A percentile compares a stretch with the other conserved stretches of the same genome.
These are phyloP conservation scores for Eilema depressum DNA, from an alignment of 2,888 invertebrate species.

Conservation along the genomic window DNA sequence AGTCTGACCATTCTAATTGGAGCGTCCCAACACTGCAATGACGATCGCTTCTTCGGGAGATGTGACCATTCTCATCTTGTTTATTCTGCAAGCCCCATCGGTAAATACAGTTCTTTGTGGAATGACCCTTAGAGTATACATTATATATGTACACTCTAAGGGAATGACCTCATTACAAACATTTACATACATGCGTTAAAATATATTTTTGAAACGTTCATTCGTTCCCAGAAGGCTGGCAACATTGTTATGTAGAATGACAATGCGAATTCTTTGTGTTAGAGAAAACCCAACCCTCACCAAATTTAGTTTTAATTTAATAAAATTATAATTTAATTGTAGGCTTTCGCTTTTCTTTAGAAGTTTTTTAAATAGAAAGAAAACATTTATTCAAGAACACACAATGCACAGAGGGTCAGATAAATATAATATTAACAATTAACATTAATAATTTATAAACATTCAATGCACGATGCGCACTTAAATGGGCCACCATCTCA, in stretches of 20 bases:
- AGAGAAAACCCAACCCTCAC: neutral
- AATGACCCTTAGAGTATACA: too few relatives aligned
- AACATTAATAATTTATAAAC: too few relatives aligned
- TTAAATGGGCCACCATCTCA: too few relatives aligned
- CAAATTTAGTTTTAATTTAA: neutral
- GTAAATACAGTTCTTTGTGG: neutral
- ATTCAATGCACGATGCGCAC: too few relatives aligned
- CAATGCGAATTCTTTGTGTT: neutral
- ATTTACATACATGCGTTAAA: neutral
- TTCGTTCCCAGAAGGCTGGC: neutral
- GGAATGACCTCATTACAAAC: neutral
- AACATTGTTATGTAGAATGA: neutral
- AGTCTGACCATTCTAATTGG: too few relatives aligned
- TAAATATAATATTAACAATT: too few relatives aligned
- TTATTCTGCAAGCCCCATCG: neutral
- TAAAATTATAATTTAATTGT: neutral
- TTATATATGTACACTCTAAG: too few relatives aligned
- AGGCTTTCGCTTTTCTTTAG: neutral
- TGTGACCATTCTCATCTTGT: neutral
- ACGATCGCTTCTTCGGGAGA: neutral
- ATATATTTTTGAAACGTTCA: neutral
- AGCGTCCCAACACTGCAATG: neutral
- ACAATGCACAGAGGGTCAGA: too few relatives aligned
- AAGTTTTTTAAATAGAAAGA: too few relatives aligned
- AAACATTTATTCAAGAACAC: too few relatives aligned